Percentiles rank a stretch among this genome's conserved stretches.
These are phyloP conservation scores for Pollenia angustigena DNA, from an alignment of 2,888 invertebrate species.

Conservation along the genomic window DNA sequence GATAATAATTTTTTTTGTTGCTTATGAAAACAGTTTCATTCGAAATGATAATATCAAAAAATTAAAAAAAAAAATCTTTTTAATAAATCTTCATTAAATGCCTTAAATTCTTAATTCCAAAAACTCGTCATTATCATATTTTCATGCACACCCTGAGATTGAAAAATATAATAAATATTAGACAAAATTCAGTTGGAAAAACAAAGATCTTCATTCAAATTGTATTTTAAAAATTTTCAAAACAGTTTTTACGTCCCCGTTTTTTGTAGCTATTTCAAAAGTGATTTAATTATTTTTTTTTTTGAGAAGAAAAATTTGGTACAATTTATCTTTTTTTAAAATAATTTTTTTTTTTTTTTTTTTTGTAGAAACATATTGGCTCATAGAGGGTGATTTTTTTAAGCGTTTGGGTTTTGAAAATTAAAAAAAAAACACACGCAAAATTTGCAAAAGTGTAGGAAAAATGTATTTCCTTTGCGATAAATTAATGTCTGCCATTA, in stretches of 20 bases:
- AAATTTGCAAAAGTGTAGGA: too few relatives aligned
- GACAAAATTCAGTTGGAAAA: background rate
- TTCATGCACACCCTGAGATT: background rate
- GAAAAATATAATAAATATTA: background rate
- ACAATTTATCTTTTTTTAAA: constrained; percentile 16
- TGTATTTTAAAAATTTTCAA: constrained; percentile 33
- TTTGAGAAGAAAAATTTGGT: background rate
- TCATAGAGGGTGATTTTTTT: background rate
- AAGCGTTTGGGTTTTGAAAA: too few relatives aligned
- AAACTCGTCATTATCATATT: constrained; percentile 3
- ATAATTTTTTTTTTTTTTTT: too few relatives aligned
- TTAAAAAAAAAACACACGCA: too few relatives aligned
- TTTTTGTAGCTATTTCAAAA: constrained; percentile 30
- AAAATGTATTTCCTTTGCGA: too few relatives aligned
- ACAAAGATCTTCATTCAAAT: constrained; percentile 54
- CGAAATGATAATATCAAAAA: constrained; percentile 10
- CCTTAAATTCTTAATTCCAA: constrained; percentile 43
- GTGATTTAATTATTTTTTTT: constrained; percentile 42
- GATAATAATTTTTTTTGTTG: constrained; percentile 9
- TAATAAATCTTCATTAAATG: constrained; percentile 62
- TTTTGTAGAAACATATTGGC: background rate
- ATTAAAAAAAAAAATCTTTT: constrained; percentile 38
- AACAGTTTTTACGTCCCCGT: constrained; percentile 20
- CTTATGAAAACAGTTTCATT: constrained; percentile 23
- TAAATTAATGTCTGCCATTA: too few relatives aligned